phyloP scores from a whole-genome alignment of 2,797 vertebrate genomes.

The Meriones psammophilus region DNA sequence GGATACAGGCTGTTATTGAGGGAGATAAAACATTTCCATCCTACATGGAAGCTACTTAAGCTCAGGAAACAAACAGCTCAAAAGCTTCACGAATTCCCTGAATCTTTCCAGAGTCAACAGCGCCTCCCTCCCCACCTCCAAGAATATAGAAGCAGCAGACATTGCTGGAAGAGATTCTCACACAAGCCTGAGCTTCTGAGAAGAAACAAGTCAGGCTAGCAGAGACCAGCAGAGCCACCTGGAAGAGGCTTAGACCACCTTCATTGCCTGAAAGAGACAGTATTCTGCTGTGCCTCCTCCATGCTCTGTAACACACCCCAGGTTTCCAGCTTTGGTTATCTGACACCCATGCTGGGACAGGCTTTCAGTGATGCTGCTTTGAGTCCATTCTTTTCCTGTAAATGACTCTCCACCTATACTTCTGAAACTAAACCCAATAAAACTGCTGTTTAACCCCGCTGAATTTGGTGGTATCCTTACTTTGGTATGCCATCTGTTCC shows the following conservation, averaged over 20 bases:
- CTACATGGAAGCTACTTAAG: background rate
- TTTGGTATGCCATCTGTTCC: background rate
- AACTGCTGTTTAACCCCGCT: background rate
- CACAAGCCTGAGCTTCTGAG: background rate
- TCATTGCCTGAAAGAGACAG: no score
- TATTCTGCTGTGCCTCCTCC: background rate
- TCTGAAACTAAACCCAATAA: background rate
- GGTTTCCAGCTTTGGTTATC: background rate
- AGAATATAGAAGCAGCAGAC: no score
- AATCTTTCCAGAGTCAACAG: background rate
- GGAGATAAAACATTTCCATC: background rate
- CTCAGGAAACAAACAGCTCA: background rate
- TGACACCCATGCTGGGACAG: background rate
- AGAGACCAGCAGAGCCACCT: background rate
- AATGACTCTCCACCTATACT: background rate
- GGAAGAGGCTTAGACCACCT: no score
- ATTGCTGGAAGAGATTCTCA: background rate
- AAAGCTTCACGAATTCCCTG: background rate
- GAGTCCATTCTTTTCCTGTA: background rate
- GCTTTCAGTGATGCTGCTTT: background rate
- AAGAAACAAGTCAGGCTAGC: background rate
- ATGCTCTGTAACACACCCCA: background rate
- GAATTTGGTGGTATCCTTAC: background rate
- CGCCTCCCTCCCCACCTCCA: background rate
- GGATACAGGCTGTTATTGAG: background rate